Conservation (phyloP, 2,113 vertebrate species). For the Percopsis transmontana region DNA sequence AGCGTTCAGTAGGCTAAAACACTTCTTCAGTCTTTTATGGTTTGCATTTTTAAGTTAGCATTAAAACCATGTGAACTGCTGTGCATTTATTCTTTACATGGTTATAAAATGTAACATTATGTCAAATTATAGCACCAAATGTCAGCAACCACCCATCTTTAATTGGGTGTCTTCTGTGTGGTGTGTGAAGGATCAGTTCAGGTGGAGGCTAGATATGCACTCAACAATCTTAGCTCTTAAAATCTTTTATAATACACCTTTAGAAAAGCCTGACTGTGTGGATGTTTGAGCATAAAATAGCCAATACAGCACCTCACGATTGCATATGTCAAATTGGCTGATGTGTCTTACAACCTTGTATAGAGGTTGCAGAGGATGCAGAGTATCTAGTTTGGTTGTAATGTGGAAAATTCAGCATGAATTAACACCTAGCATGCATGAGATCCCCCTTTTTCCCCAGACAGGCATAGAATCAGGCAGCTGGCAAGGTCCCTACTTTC, state of each 20-base stretch:
- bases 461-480: constrained; percentile 22
- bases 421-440: neutral
- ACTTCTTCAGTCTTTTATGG: constrained; percentile 17
- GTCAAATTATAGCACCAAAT: neutral
- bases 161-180: constrained; percentile 1
- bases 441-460: constrained; percentile 4
- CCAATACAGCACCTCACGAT: too few species aligned
- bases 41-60: too few species aligned
- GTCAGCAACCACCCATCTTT: constrained; percentile 1
- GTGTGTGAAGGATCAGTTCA: constrained; percentile 17
- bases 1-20: constrained; percentile 26
- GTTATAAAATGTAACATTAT: constrained; percentile 1
- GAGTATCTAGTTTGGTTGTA: too few species aligned
- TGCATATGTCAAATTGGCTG: too few species aligned
- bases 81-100: neutral
- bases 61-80: too few species aligned
- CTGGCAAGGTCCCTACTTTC: constrained; percentile 16
- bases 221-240: too few species aligned
- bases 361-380: too few species aligned
- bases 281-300: too few species aligned
- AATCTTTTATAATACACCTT: too few species aligned
- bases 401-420: neutral
- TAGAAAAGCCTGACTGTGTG: too few species aligned
- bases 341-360: too few species aligned
- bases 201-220: constrained; percentile 1